Evolutionary conservation across 1,140 invertebrate species (phyloP).

Genomic region (Platyscapa corneri): DNA sequence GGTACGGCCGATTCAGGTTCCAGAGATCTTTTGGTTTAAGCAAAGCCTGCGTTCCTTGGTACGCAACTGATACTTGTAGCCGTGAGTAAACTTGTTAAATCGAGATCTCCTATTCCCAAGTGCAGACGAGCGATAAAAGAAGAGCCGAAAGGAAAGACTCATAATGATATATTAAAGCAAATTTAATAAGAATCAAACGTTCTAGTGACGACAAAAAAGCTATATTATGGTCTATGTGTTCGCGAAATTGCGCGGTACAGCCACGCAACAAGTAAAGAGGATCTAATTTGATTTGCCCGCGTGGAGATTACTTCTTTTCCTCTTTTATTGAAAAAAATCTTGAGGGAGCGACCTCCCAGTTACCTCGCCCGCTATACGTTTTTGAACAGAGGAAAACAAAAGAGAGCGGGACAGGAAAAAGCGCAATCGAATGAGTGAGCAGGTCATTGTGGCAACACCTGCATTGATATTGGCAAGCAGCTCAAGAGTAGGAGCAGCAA

Average conservation of each 20-base stretch:
- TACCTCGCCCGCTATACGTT: neutral
- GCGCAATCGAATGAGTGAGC: constrained; percentile 18
- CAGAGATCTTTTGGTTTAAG: no score
- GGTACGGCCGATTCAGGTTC: no score
- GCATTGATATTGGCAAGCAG: neutral
- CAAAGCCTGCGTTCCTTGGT: no score
- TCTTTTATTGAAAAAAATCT: neutral
- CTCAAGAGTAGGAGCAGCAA: neutral
- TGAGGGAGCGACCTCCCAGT: neutral
- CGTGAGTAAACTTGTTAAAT: no score
- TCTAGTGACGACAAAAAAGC: neutral
- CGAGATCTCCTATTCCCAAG: no score
- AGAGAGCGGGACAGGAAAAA: neutral
- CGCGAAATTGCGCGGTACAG: neutral
- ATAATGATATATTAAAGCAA: no score
- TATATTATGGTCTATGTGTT: neutral
- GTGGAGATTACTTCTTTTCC: neutral
- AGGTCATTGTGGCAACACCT: neutral
- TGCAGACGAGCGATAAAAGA: no score
- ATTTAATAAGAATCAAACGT: neutral
- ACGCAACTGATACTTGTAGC: no score
- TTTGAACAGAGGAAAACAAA: neutral
- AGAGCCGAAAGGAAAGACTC: neutral
- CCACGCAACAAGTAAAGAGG: neutral
- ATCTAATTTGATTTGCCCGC: neutral